These are phyloP conservation scores for Dolomedes plantarius DNA, from an alignment of 2,888 invertebrate genomes.

Conservation along the genomic window DNA sequence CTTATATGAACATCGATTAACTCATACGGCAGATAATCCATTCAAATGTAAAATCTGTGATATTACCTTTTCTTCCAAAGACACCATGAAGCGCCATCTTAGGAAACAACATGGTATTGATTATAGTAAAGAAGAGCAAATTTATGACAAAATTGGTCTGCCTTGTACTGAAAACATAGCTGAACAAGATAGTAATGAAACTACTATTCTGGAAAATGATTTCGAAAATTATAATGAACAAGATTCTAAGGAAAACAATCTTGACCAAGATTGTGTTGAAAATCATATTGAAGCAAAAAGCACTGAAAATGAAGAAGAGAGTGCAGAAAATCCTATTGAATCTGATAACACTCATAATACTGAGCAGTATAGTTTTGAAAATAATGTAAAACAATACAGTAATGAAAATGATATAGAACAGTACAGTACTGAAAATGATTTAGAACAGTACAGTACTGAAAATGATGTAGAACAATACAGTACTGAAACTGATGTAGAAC, in stretches of 20 bases:
- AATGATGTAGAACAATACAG: too few species aligned
- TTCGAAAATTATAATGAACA: not conserved
- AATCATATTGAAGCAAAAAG: not conserved
- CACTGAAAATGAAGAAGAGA: not conserved
- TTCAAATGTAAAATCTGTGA: conserved; percentile 34
- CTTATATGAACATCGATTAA: conserved; percentile 28
- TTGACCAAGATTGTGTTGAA: too few species aligned
- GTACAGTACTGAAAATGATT: too few species aligned
- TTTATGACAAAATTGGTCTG: not conserved
- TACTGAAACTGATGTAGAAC: not conserved
- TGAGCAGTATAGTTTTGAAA: too few species aligned
- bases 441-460: too few species aligned
- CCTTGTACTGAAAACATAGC: not conserved
- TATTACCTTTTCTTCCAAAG: conserved; percentile 15
- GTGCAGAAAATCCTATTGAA: not conserved
- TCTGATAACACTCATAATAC: not conserved
- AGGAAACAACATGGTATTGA: not conserved
- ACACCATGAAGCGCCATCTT: conserved; percentile 40
- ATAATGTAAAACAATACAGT: too few species aligned
- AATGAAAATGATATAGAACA: too few species aligned
- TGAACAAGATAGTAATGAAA: not conserved
- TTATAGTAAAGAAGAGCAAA: not conserved
- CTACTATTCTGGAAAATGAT: too few species aligned
- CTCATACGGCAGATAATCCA: conserved; percentile 41
- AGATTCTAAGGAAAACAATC: not conserved